These are phyloP conservation scores for Drosophila sulfurigaster DNA, from an alignment of 1,140 invertebrate genomes.

Conservation along the genomic window DNA sequence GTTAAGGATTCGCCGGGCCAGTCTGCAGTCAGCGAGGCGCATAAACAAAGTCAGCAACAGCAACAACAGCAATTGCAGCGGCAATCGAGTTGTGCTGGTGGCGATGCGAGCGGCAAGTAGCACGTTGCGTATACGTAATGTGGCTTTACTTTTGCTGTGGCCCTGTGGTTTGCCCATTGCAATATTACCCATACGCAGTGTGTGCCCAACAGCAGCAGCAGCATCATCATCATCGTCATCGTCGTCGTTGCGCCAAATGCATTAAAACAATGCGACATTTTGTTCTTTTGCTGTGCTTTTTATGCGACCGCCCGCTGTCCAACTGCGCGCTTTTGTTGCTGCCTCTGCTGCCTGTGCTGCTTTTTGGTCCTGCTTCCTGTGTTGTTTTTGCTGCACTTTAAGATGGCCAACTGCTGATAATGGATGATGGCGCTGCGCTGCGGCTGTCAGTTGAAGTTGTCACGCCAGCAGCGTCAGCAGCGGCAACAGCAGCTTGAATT, in stretches of 20 bases:
- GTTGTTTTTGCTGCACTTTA: constrained; percentile 73
- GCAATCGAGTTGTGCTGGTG: constrained; percentile 40
- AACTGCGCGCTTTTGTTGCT: constrained; percentile 33
- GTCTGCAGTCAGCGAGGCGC: constrained; percentile 39
- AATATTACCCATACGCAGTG: constrained; percentile 44
- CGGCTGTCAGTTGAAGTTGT: constrained; percentile 82
- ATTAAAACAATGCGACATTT: constrained; percentile 83
- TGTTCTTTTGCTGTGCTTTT: constrained; percentile 44
- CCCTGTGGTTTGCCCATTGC: constrained; percentile 19
- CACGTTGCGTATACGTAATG: constrained; percentile 64
- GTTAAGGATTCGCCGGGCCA: constrained; percentile 88
- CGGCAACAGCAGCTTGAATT: constrained; percentile 77
- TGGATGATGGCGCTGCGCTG: constrained; percentile 79
- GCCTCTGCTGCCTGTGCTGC: constrained; percentile 12
- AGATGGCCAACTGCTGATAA: constrained; percentile 83
- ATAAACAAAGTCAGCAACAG: constrained; percentile 52
- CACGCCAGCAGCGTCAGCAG: constrained; percentile 66
- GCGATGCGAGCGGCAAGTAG: constrained; percentile 63
- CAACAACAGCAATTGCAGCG: constrained; percentile 34
- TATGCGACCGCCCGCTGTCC: constrained; percentile 65
- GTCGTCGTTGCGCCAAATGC: constrained; percentile 68
- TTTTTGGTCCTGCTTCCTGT: constrained; percentile 42
- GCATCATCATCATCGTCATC: constrained; percentile 11
- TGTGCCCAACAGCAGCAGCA: constrained; percentile 32
- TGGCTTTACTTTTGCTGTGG: constrained; percentile 16